Percentiles rank a stretch among this genome's conserved stretches.
phyloP scores from a whole-genome alignment of 30 jellyfish, hydroid and myxozoan species.

The Turritopsis dohrnii region DNA sequence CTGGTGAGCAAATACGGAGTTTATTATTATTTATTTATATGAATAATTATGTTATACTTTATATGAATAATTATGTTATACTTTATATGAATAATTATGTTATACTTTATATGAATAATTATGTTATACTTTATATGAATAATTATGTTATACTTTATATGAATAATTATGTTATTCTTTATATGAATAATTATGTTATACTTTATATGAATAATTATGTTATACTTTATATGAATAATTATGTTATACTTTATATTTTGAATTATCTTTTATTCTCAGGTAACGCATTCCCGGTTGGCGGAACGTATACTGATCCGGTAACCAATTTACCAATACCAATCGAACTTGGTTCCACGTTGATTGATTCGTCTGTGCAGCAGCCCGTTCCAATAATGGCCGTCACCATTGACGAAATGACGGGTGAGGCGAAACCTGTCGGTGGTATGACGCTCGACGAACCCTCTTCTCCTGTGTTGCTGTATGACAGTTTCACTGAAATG shows the following conservation, averaged over 20 bases:
- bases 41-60: too few species aligned
- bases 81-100: too few species aligned
- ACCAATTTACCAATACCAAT: slow-evolving; percentile 81
- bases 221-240: too few species aligned
- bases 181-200: too few species aligned
- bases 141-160: too few species aligned
- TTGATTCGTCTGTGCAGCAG: slow-evolving; percentile 31
- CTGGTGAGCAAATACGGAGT: slow-evolving; percentile 58
- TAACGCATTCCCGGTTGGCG: slow-evolving; percentile 95
- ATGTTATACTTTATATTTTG: too few species aligned
- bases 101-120: too few species aligned
- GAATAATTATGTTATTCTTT: too few species aligned
- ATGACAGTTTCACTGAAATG: slow-evolving; percentile 59
- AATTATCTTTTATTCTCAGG: slow-evolving; percentile 36
- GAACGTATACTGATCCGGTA: slow-evolving; percentile 70
- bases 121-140: too few species aligned
- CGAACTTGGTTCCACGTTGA: slow-evolving; percentile 65
- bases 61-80: too few species aligned
- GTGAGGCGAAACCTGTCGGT: slow-evolving; percentile 86
- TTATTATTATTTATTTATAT: not conserved
- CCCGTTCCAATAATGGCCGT: slow-evolving; percentile 75
- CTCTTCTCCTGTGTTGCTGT: slow-evolving; percentile 55
- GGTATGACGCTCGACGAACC: slow-evolving; percentile 69
- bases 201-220: too few species aligned
- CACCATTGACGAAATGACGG: slow-evolving; percentile 64